Evolutionary conservation across 2,113 vertebrate species (phyloP).

Genomic region (Zosterops pallidus): DNA sequence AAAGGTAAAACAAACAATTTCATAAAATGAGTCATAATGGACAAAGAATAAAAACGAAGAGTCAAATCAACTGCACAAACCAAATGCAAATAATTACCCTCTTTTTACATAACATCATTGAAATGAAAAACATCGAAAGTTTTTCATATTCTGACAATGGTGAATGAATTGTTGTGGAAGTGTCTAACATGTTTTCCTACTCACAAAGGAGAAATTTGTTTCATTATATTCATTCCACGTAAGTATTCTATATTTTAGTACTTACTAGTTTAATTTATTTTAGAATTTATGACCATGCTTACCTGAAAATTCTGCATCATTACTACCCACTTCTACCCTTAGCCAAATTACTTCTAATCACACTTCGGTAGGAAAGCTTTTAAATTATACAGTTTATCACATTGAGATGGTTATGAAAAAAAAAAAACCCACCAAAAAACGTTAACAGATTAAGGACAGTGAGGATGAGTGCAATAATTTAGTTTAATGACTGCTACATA

Average conservation of each 20-base stretch:
- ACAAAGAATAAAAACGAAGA: neutral
- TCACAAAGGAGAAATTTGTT: neutral
- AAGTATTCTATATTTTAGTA: neutral
- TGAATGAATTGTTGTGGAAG: neutral
- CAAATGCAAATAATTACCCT: neutral
- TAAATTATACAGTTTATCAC: neutral
- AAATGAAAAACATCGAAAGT: neutral
- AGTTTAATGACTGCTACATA: neutral
- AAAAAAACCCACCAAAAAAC: neutral
- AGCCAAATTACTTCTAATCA: neutral
- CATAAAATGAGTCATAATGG: neutral
- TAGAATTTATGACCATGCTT: neutral
- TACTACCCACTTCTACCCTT: neutral
- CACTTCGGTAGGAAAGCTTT: neutral
- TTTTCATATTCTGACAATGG: neutral
- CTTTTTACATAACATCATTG: neutral
- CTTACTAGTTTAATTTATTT: neutral
- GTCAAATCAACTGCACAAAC: neutral
- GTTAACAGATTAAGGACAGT: neutral
- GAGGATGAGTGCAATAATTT: conserved; percentile 2
- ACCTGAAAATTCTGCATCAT: neutral
- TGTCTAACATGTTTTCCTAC: neutral
- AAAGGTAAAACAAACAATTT: neutral
- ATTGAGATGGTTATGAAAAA: neutral
- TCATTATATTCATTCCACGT: neutral